These are phyloP conservation scores for Molorchus minor DNA, from an alignment of 2,888 invertebrate genomes.

Conservation along the genomic window DNA sequence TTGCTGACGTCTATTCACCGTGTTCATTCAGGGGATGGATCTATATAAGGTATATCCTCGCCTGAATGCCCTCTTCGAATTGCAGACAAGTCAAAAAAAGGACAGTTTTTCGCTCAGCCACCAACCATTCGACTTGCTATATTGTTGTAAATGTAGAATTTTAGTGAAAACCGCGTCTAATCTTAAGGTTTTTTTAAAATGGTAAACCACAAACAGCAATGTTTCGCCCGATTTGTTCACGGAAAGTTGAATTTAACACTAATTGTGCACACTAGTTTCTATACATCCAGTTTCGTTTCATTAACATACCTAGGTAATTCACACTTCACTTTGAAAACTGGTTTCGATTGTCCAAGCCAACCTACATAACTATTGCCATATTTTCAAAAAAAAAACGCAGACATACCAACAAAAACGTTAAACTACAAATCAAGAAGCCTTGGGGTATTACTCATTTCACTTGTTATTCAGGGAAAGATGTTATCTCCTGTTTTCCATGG, in stretches of 20 bases:
- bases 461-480: conserved; percentile 9
- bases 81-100: neutral
- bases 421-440: neutral
- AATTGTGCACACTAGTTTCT: too few relatives aligned
- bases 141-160: too few relatives aligned
- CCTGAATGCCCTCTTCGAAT: conserved; percentile 8
- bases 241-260: too few relatives aligned
- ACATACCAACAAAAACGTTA: too few relatives aligned
- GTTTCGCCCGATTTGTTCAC: too few relatives aligned
- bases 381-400: conserved; percentile 14
- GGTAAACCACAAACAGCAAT: too few relatives aligned
- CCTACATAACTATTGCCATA: conserved; percentile 17
- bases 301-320: conserved; percentile 23
- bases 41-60: neutral
- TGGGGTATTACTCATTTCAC: conserved; percentile 17
- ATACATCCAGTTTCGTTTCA: too few relatives aligned
- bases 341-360: conserved; percentile 32
- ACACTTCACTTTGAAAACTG: conserved; percentile 30
- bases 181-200: too few relatives aligned
- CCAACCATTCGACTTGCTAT: too few relatives aligned
- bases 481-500: conserved; percentile 8
- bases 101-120: too few relatives aligned
- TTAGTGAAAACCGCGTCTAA: too few relatives aligned
- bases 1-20: conserved; percentile 29
- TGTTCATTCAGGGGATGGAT: conserved; percentile 17